Conservation (phyloP, 2,113 vertebrate genomes). For the Alligator sinensis region DNA sequence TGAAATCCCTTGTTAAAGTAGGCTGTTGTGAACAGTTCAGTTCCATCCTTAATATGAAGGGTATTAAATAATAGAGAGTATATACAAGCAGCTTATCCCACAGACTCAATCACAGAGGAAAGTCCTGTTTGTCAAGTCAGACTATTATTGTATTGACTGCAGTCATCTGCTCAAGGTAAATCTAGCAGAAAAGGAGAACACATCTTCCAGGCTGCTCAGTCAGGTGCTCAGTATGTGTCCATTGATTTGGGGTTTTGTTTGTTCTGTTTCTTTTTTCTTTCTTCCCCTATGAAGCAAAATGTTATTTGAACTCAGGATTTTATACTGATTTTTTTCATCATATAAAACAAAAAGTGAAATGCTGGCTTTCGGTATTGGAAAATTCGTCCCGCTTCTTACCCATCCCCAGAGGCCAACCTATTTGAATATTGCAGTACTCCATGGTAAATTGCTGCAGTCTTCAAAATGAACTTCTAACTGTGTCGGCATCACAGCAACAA, state of each 20-base stretch:
- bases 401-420: not conserved
- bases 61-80: not conserved
- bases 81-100: not conserved
- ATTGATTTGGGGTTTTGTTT: not conserved
- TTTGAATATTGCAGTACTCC: not conserved
- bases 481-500: not conserved
- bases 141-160: not conserved
- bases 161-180: not conserved
- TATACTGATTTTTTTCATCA: not conserved
- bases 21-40: not conserved
- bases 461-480: not conserved
- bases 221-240: fast-evolving
- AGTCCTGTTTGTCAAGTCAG: not conserved
- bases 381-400: not conserved
- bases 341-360: not conserved
- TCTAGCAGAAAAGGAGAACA: not conserved
- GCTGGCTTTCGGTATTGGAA: not conserved
- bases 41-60: not conserved
- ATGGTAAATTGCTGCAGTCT: not conserved
- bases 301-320: not conserved
- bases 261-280: not conserved
- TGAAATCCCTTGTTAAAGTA: conserved; percentile 11
- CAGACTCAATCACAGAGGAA: not conserved
- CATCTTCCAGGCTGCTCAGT: not conserved
- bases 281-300: not conserved